These are phyloP conservation scores for Centropus bengalensis DNA, from an alignment of 2,113 vertebrate genomes.

Conservation along the genomic window DNA sequence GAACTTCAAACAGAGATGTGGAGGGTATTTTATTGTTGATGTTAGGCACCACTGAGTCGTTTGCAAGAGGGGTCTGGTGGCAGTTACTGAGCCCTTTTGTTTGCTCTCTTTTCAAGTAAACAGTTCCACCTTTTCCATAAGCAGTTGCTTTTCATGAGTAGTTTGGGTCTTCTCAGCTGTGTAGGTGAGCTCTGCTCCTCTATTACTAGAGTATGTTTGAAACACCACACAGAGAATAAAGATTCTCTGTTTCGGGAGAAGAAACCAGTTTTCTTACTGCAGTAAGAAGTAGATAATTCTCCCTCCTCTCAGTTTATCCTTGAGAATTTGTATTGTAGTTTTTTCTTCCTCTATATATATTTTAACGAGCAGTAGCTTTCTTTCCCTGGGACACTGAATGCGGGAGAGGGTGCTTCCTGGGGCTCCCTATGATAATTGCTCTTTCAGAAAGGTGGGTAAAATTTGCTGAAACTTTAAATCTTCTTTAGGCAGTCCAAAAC, in stretches of 20 bases:
- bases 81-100: background rate
- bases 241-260: background rate
- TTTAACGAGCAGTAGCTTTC: background rate
- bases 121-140: background rate
- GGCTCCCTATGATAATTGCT: background rate
- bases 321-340: background rate
- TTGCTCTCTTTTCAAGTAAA: background rate
- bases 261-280: background rate
- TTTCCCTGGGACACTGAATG: accelerated
- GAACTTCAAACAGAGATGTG: background rate
- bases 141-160: background rate
- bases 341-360: background rate
- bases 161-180: background rate
- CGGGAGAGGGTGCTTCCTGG: background rate
- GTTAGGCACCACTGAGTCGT: background rate
- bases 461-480: background rate
- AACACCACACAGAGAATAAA: background rate
- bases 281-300: background rate
- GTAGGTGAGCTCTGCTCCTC: background rate
- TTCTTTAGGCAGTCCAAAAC: background rate
- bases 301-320: background rate
- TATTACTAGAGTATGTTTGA: background rate
- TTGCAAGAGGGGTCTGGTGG: background rate
- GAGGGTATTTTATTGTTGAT: background rate
- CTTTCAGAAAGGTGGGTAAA: background rate